Evolutionary conservation across 2,888 invertebrate species (phyloP).

Genomic region (Cordilura impudica): DNA sequence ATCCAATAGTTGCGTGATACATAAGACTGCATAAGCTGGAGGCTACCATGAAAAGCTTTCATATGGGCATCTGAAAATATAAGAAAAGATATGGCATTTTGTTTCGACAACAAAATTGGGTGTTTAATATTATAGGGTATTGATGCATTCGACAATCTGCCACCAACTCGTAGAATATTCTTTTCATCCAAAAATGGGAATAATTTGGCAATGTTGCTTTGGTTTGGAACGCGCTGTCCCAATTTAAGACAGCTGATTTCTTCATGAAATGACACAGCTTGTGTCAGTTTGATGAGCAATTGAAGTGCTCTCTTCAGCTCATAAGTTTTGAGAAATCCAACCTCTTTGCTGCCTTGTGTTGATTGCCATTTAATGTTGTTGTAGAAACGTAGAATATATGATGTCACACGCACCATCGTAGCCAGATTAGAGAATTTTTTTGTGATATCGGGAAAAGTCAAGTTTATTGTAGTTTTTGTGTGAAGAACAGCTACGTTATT

Average conservation of each 20-base stretch:
- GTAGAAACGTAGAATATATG: constrained; percentile 7
- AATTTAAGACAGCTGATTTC: constrained; percentile 5
- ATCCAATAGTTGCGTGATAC: too few relatives aligned
- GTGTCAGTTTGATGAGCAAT: constrained; percentile 11
- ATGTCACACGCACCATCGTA: neutral
- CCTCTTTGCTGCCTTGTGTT: neutral
- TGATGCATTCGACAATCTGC: too few relatives aligned
- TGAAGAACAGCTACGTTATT: neutral
- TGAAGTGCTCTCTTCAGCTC: neutral
- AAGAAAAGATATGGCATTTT: too few relatives aligned
- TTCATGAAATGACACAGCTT: constrained; percentile 12
- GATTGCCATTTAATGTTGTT: neutral
- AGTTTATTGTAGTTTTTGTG: too few relatives aligned
- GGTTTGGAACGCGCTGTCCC: neutral
- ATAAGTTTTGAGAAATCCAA: constrained; percentile 1
- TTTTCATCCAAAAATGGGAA: constrained; percentile 11
- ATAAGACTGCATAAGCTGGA: too few relatives aligned
- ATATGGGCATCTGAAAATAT: too few relatives aligned
- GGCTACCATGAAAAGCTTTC: too few relatives aligned
- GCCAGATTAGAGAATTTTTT: too few relatives aligned
- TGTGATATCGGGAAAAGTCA: too few relatives aligned
- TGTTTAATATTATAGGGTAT: too few relatives aligned
- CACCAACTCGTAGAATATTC: constrained; percentile 6
- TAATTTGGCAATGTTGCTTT: neutral
- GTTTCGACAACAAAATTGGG: too few relatives aligned